Conservation (phyloP, 1,140 invertebrate genomes). For the Eciton burchellii region DNA sequence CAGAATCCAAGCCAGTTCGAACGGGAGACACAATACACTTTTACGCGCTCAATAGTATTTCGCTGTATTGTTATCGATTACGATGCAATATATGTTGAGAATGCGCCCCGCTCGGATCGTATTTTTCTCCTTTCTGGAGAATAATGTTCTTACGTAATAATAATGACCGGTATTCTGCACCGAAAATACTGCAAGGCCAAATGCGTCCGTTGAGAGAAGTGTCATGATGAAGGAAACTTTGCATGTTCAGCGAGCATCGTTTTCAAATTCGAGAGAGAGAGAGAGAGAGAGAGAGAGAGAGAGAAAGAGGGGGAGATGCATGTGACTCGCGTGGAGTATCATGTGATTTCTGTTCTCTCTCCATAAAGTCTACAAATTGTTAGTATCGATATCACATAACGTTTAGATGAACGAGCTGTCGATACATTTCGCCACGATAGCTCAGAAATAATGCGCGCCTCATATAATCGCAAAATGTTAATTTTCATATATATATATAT, state of each 20-base stretch:
- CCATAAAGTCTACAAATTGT: background rate
- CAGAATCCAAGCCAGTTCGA: constrained; percentile 33
- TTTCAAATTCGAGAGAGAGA: too few relatives aligned
- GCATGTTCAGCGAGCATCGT: background rate
- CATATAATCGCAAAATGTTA: too few relatives aligned
- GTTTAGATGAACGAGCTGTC: background rate
- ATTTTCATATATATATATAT: too few relatives aligned
- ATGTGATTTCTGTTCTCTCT: background rate
- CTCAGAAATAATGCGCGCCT: too few relatives aligned
- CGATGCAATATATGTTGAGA: constrained; percentile 24
- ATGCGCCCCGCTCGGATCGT: background rate
- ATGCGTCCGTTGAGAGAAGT: background rate
- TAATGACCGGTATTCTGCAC: background rate
- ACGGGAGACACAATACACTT: constrained; percentile 44
- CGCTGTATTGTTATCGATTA: constrained; percentile 63
- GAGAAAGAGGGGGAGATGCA: too few relatives aligned
- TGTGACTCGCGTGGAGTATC: background rate
- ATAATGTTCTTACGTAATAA: background rate
- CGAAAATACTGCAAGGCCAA: background rate
- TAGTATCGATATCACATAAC: constrained; percentile 3
- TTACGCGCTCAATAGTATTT: constrained; percentile 53
- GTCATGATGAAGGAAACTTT: background rate
- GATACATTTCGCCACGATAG: too few relatives aligned
- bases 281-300: too few relatives aligned
- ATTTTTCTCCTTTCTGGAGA: background rate